Conservation (phyloP, 2,888 invertebrate genomes). For the Craniophora ligustri region DNA sequence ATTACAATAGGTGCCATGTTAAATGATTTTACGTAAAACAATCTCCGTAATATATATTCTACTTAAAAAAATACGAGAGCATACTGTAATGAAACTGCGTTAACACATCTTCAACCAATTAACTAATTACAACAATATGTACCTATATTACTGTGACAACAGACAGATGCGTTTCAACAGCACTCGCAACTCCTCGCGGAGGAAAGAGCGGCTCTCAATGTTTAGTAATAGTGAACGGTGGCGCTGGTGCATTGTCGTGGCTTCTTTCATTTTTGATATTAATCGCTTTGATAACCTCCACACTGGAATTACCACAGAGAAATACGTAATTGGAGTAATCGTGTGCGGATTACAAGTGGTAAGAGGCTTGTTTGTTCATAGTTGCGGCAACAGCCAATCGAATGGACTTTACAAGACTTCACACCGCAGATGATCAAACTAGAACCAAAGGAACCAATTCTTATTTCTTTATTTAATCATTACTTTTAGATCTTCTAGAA, state of each 20-base stretch:
- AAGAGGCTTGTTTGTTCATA: background rate
- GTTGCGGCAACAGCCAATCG: background rate
- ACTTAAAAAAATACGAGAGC: background rate
- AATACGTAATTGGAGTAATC: background rate
- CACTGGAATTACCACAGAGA: conserved; percentile 14
- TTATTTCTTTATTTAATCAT: no score
- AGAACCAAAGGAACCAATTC: no score
- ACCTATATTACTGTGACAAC: conserved; percentile 19
- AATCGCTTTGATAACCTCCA: conserved; percentile 43
- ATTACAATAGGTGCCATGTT: no score
- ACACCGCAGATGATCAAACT: no score
- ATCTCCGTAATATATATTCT: background rate
- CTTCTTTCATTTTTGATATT: conserved; percentile 62
- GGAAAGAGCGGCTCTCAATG: conserved; percentile 49
- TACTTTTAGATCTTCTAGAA: no score
- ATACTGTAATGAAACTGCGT: conserved; percentile 1
- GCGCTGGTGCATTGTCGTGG: conserved; percentile 56
- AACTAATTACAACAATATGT: conserved; percentile 6
- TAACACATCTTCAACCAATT: conserved; percentile 5
- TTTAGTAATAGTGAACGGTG: conserved; percentile 68
- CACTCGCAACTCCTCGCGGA: conserved; percentile 33
- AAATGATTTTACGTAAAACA: no score
- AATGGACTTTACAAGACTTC: no score
- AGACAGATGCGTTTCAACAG: conserved; percentile 38
- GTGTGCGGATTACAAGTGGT: background rate